phyloP scores from a whole-genome alignment of 2,797 vertebrate species.

The Podarcis siculus region DNA sequence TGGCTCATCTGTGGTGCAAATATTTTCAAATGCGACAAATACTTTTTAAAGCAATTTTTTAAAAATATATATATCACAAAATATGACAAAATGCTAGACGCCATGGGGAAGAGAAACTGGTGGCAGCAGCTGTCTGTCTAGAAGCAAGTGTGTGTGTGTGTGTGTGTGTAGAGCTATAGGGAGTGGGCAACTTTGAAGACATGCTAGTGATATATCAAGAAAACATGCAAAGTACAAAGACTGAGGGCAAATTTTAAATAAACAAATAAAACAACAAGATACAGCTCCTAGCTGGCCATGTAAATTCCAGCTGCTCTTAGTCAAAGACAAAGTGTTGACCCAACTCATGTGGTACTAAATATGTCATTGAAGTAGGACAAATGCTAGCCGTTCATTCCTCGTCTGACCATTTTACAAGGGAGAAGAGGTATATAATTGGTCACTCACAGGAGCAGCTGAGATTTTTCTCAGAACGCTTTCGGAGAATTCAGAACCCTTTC shows the following conservation, averaged over 20 bases:
- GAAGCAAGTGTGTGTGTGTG: background rate
- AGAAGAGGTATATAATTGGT: background rate
- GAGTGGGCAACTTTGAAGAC: background rate
- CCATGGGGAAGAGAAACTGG: background rate
- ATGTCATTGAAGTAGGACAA: background rate
- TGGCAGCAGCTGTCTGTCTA: constrained; percentile 31
- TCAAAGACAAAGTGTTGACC: background rate
- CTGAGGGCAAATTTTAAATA: background rate
- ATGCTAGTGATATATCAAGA: background rate
- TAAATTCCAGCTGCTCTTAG: background rate
- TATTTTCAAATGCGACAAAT: constrained; percentile 4
- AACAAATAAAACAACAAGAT: background rate
- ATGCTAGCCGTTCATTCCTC: background rate
- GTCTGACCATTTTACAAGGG: background rate
- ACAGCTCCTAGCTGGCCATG: background rate
- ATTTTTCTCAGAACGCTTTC: too few species aligned
- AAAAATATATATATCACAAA: background rate
- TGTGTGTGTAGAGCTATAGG: background rate
- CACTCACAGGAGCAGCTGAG: background rate
- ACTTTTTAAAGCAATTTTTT: background rate
- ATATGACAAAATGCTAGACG: background rate
- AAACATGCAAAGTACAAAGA: constrained; percentile 2
- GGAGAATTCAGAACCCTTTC: background rate
- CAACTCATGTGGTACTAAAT: background rate
- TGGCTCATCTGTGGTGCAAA: constrained; percentile 4